Evolutionary conservation across 92 coral and sea anemone species (phyloP), one percentile per base, ranked within the genome.

Genomic region (Pocillopora grandis): DNA sequence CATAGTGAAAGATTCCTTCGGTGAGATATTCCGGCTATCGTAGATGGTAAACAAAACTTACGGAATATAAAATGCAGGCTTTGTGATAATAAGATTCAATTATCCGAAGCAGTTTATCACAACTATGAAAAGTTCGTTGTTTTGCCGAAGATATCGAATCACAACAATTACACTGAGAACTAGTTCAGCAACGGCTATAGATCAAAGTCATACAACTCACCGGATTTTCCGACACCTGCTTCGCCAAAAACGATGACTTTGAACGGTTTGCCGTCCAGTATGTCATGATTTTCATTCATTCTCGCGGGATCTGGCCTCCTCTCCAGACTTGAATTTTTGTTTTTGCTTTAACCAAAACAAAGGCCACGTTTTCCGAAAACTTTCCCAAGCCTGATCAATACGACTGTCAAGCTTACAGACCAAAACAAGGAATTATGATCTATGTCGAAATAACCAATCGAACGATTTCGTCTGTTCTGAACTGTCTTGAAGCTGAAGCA

Each of bases 171-270:
- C 15, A 14, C 10, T 35, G 55, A 36, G 36, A 52, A 21, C 75
- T 15, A 8, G 55, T 55, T 33, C n/a, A 35, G 17, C 52, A 68
- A 27, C 75, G 0, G 48, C 16, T 31, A 69, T 33, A 74, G 64
- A 74, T 74, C n/a, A 52, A 10, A 55, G 27, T 55, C 21, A 55
- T 52, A 55, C 36, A 16, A 21, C 90, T 89, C 79, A 91, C 94
- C 94, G 68, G 94, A 91, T 62, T 91, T 91, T 18, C 94, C 94
- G 77, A 91, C 94, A 15, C 92, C 94, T 72, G 88, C 87, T 37
- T 88, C 92, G 12, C 94, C 94, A 74, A 91, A 91, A 59, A 91
- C 90, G 66, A 88, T 73, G 21, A 91, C 83, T 80, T 91, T 91
- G 19, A 91, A 74, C 55, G 88, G 88, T 61, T 84, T 84, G 17